Base-by-base conservation (phyloP, 2,113 vertebrate species). In the Otocyon megalotis region DNA sequence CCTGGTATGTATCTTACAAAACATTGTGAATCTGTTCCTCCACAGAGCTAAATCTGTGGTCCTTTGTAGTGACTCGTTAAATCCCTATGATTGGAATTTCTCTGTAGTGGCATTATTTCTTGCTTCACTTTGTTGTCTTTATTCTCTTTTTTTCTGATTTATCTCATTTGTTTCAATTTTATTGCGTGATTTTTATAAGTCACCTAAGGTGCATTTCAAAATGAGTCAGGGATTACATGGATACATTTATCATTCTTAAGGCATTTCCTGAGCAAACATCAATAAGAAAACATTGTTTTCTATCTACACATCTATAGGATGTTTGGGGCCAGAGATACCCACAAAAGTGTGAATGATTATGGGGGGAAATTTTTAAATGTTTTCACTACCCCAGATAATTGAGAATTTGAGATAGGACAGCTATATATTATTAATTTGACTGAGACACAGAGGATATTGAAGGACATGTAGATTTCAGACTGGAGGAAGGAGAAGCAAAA, bases 171-270 rank as follows among this genome's bases (percentile, higher is more conserved):
- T 80, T 93, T 89, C 81, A 56, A 6, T 94, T 88, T 82, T 43
- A 65, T 28, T 56, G 9, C 20, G 24, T 87, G 43, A 50, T 92
- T 94, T 93, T 89, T 56, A 32, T 62, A 85, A 62, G 37, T 94
- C 83, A 90, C 43, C 54, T 74, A 93, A 89, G 69, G 50, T 72
- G 30, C 43, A 86, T 80, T 93, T 96, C 35, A 22, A 94, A 96
- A 95, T 53, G 14, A 93, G 48, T 35, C 43, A 60, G 37, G 28
- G 26, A 82, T 88, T 50, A 81, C 89, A 92, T 63, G 8, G 12
- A 92, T 86, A 82, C 22, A 50, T 74, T 91, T 53, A 67, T 92
- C 58, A 82, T 82, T 79, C n/a, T 87, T 60, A 50, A 24, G 79
- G 79, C 13, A 83, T 93, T 88, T 84, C 32, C 88, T 50, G 54